Evolutionary conservation across 2,113 vertebrate species (phyloP).

Genomic region (Aphyosemion australe): DNA sequence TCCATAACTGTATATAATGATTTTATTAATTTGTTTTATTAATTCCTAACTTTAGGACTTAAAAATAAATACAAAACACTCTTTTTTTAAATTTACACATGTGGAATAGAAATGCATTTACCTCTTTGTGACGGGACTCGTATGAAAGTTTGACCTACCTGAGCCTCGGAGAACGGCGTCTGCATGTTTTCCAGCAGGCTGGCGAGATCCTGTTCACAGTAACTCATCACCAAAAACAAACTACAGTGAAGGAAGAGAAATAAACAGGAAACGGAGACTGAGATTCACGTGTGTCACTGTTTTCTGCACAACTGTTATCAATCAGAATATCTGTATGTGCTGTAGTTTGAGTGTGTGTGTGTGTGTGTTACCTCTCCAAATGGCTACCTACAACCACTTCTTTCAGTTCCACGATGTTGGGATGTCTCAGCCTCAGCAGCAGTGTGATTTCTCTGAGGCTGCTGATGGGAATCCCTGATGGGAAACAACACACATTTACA

Average conservation of each 20-base stretch:
- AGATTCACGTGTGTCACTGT: no score
- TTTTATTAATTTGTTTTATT: no score
- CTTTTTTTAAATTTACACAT: no score
- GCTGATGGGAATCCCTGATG: slow-evolving; percentile 92
- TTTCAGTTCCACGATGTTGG: slow-evolving; percentile 95
- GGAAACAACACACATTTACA: not conserved
- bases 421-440: slow-evolving; percentile 88
- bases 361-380: slow-evolving; percentile 86
- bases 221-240: slow-evolving; percentile 97
- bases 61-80: no score
- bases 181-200: slow-evolving; percentile 98
- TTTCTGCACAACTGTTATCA: no score
- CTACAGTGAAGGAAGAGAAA: slow-evolving; percentile 57
- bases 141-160: slow-evolving; percentile 76
- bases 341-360: no score
- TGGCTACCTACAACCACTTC: slow-evolving; percentile 96
- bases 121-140: no score
- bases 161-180: slow-evolving; percentile 93
- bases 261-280: no score
- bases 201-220: slow-evolving; percentile 97
- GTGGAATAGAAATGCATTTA: not conserved
- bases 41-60: no score
- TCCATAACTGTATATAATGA: not conserved
- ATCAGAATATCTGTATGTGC: no score
- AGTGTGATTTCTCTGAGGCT: slow-evolving; percentile 94